phyloP scores from a whole-genome alignment of 1,140 invertebrate species.

The Drosophila sturtevanti region DNA sequence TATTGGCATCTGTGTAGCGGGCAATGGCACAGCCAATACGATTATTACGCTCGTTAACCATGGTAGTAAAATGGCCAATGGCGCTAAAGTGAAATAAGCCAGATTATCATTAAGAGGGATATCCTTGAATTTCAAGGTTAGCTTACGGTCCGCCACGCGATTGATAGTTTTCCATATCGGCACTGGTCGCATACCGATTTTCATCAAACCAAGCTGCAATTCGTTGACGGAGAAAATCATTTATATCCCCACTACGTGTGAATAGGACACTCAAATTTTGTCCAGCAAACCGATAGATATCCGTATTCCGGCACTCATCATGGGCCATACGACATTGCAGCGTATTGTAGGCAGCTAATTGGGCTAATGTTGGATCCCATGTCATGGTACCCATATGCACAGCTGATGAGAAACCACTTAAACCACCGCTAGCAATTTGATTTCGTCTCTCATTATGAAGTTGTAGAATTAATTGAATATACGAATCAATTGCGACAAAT shows the following conservation, averaged over 20 bases:
- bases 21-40: conserved; percentile 60
- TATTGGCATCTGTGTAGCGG: conserved; percentile 50
- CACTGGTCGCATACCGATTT: conserved; percentile 54
- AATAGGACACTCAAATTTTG: conserved; percentile 67
- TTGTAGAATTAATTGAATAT: conserved; percentile 51
- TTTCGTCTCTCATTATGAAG: conserved; percentile 66
- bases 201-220: conserved; percentile 63
- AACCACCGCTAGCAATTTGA: conserved; percentile 53
- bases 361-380: conserved; percentile 58
- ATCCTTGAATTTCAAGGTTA: not conserved
- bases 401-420: conserved; percentile 57
- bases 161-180: conserved; percentile 55
- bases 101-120: not conserved
- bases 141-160: conserved; percentile 53
- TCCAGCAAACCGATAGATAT: conserved; percentile 62
- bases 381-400: conserved; percentile 63
- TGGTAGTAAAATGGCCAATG: conserved; percentile 70
- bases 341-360: conserved; percentile 61
- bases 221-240: conserved; percentile 45
- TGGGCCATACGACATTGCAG: conserved; percentile 71
- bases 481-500: conserved; percentile 48
- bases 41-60: conserved; percentile 66
- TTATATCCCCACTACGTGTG: conserved; percentile 38
- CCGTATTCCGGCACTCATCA: conserved; percentile 70
- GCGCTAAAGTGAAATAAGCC: conserved; percentile 25